These are phyloP conservation scores for Falco rusticolus DNA, from an alignment of 2,797 vertebrate genomes.

Conservation along the genomic window DNA sequence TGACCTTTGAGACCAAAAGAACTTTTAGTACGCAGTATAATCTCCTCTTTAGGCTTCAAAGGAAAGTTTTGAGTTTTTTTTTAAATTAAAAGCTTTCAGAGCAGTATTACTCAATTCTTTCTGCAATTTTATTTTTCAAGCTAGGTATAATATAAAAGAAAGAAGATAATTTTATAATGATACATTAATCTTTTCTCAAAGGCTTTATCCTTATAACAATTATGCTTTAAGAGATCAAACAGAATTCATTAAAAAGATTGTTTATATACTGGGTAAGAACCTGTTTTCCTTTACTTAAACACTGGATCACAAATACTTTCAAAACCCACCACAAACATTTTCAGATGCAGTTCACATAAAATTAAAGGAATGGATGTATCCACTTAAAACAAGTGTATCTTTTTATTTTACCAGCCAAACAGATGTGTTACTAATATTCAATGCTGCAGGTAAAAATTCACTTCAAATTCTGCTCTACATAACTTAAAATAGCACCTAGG, in stretches of 20 bases:
- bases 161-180: neutral
- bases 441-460: neutral
- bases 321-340: neutral
- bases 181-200: neutral
- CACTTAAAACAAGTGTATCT: neutral
- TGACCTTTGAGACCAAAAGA: neutral
- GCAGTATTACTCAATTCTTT: neutral
- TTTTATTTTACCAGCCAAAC: neutral
- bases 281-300: neutral
- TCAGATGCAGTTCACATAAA: neutral
- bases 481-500: neutral
- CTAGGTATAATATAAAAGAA: neutral
- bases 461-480: neutral
- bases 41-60: neutral
- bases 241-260: neutral
- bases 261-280: slow-evolving; percentile 18
- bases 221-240: neutral
- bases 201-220: neutral
- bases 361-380: neutral
- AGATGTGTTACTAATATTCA: neutral
- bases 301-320: neutral
- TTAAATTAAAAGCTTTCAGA: neutral
- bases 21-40: neutral
- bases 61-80: neutral
- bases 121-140: neutral